These are phyloP conservation scores for Naja naja DNA, from an alignment of 2,113 vertebrate species.

Conservation along the genomic window DNA sequence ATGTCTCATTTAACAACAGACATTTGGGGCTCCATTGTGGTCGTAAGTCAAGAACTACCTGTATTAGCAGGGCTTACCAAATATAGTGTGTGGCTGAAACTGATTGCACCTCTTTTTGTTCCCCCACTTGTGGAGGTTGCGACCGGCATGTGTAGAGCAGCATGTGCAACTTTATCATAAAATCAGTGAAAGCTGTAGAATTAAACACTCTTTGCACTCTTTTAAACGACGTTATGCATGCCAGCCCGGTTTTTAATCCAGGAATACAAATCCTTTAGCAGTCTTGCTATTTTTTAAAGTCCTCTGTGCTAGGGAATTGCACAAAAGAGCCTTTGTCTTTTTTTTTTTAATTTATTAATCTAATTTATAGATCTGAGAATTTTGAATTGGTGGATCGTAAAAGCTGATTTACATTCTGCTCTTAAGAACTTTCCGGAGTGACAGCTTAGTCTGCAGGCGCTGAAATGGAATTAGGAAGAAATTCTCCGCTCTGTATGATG, in stretches of 20 bases:
- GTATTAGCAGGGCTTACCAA: background rate
- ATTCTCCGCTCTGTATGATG: conserved; percentile 31
- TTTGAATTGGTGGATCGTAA: conserved; percentile 59
- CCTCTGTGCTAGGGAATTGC: conserved; percentile 59
- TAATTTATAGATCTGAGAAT: conserved; percentile 69
- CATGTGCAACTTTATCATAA: background rate
- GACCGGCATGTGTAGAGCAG: background rate
- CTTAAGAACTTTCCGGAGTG: conserved; percentile 49
- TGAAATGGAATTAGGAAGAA: conserved; percentile 49
- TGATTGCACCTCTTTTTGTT: background rate
- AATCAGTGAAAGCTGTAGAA: background rate
- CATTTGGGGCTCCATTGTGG: background rate
- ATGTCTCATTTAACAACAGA: background rate
- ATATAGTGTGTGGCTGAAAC: background rate
- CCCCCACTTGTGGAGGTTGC: background rate
- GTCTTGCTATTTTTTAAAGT: conserved; percentile 69
- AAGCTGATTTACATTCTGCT: conserved; percentile 58
- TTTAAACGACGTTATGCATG: conserved; percentile 51
- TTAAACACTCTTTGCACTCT: background rate
- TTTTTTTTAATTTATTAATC: conserved; percentile 44
- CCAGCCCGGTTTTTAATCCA: conserved; percentile 68
- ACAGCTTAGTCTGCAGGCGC: conserved; percentile 14
- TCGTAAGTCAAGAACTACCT: background rate
- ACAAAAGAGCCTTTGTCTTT: conserved; percentile 70
- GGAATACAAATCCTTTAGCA: conserved; percentile 74